Base-by-base conservation (phyloP, 2,797 vertebrate species). In the Lepidocolaptes lacrymiger region DNA sequence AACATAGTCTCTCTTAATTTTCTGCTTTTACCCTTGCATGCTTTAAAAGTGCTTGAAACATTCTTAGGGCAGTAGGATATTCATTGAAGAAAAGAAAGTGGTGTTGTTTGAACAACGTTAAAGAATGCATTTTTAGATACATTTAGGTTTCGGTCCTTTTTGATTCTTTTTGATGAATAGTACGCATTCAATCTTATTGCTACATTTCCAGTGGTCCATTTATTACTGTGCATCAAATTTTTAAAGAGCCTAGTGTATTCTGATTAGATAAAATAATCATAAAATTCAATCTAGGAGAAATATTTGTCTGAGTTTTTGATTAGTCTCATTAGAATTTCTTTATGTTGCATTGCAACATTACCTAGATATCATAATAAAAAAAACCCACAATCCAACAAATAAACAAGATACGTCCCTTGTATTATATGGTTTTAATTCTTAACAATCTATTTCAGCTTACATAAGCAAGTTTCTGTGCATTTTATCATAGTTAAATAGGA, bases 61-160 rank as follows among this genome's bases (percentile, higher is more conserved):
- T 98, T 94, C 98, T 98, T 86, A 97, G 91, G 14, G 97, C 96
- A 84, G 97, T 98, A 51, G 96, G 97, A 95, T 95, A 98, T 95
- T 98, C 95, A 55, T 75, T 91, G 10, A 82, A 61, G 37, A 89
- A 76, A 95, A 78, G 1, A 34, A 89, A 69, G 51, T 26, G 0
- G 5, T 77, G 23, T 49, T 72, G n/a, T 63, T 67, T 39, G 30
- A 76, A 62, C 21, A 56, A 6, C 9, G 63, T 52, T 71, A 46
- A 58, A 77, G 14, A 66, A 43, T 36, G 4, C 6, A 20, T 71
- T 76, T 88, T 85, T 14, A n/a, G 85, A 71, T 54, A n/a, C 2
- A 43, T 58, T 81, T 62, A 1, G 4, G 54, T 91, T 91, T 5
- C 12, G 3, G 6, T 49, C 8, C 36, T 44, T 58, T 69, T 34